These are phyloP conservation scores for Meteorus cinctellus DNA, from an alignment of 2,888 invertebrate species.

Conservation along the genomic window DNA sequence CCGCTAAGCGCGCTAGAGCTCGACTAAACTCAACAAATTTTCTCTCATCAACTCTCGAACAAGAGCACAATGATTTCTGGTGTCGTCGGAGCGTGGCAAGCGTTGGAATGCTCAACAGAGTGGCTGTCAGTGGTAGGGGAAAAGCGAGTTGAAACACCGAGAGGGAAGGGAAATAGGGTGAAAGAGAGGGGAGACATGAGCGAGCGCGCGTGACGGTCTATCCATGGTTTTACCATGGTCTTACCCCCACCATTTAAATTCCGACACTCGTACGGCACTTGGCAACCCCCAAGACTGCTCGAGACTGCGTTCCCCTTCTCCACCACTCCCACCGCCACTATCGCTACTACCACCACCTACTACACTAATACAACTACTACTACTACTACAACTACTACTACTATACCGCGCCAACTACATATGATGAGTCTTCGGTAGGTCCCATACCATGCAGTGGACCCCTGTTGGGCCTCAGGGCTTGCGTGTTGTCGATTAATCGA, in stretches of 20 bases:
- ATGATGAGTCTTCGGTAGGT: neutral
- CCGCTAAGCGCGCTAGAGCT: slow-evolving; percentile 67
- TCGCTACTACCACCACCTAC: slow-evolving; percentile 21
- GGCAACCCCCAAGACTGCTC: slow-evolving; percentile 60
- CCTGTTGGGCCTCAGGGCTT: slow-evolving; percentile 57
- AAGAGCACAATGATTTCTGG: slow-evolving; percentile 65
- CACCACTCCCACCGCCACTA: neutral
- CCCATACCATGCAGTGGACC: slow-evolving; percentile 45
- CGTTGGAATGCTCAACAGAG: slow-evolving; percentile 66
- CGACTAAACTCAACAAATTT: slow-evolving; percentile 63
- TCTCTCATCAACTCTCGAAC: slow-evolving; percentile 30
- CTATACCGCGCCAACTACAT: slow-evolving; percentile 42
- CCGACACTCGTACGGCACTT: slow-evolving; percentile 64
- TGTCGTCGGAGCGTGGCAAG: slow-evolving; percentile 63
- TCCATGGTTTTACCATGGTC: slow-evolving; percentile 60
- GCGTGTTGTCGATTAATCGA: slow-evolving; percentile 57
- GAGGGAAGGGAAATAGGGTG: slow-evolving; percentile 43
- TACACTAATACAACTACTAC: slow-evolving; percentile 35
- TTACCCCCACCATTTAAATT: slow-evolving; percentile 64
- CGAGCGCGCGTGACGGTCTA: slow-evolving; percentile 68
- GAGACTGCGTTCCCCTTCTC: slow-evolving; percentile 43
- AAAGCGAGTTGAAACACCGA: slow-evolving; percentile 33
- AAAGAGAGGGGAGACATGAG: slow-evolving; percentile 59
- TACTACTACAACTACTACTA: slow-evolving; percentile 42
- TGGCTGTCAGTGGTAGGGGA: slow-evolving; percentile 51